Evolutionary conservation across 2,888 invertebrate species (phyloP).

Genomic region (Clostera curtula): DNA sequence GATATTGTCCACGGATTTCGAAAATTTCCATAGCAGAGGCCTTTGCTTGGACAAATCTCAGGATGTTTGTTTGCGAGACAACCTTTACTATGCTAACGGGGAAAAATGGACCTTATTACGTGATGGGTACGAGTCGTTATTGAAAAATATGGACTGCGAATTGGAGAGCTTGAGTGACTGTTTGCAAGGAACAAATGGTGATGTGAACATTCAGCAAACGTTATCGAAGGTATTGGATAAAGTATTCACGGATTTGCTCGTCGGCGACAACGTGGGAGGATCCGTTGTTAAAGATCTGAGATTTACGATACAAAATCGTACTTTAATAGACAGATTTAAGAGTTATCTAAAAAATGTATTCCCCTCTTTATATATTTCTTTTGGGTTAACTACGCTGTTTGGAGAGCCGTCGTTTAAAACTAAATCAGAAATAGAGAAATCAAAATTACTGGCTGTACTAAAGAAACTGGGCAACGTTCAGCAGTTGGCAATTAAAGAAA

Average conservation of each 20-base stretch:
- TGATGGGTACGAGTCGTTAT: slow-evolving; percentile 48
- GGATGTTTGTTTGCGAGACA: slow-evolving; percentile 72
- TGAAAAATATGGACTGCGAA: slow-evolving; percentile 41
- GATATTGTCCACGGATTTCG: slow-evolving; percentile 63
- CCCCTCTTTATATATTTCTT: slow-evolving; percentile 51
- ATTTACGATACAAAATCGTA: slow-evolving; percentile 36
- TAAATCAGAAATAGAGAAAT: slow-evolving; percentile 30
- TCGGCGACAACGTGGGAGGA: slow-evolving; percentile 41
- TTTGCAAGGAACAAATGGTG: slow-evolving; percentile 69
- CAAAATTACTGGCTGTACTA: slow-evolving; percentile 40
- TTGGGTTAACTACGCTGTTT: slow-evolving; percentile 41
- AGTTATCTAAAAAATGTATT: slow-evolving; percentile 60
- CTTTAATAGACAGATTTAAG: slow-evolving; percentile 42
- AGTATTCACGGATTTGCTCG: slow-evolving; percentile 57
- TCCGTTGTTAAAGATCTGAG: slow-evolving; percentile 42
- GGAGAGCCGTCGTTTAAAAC: slow-evolving; percentile 36
- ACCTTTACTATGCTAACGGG: slow-evolving; percentile 66
- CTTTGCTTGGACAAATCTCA: slow-evolving; percentile 66
- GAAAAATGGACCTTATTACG: slow-evolving; percentile 65
- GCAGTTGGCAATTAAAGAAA: slow-evolving; percentile 37
- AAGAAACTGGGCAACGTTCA: slow-evolving; percentile 37
- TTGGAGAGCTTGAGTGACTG: slow-evolving; percentile 58
- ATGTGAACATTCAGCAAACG: slow-evolving; percentile 63
- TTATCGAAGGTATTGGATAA: slow-evolving; percentile 65
- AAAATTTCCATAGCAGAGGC: slow-evolving; percentile 66